Percentiles rank a stretch among this genome's conserved stretches.
Evolutionary conservation across 53 echinoderm and acorn worm species (phyloP).

Genomic region (Patiria pectinifera): DNA sequence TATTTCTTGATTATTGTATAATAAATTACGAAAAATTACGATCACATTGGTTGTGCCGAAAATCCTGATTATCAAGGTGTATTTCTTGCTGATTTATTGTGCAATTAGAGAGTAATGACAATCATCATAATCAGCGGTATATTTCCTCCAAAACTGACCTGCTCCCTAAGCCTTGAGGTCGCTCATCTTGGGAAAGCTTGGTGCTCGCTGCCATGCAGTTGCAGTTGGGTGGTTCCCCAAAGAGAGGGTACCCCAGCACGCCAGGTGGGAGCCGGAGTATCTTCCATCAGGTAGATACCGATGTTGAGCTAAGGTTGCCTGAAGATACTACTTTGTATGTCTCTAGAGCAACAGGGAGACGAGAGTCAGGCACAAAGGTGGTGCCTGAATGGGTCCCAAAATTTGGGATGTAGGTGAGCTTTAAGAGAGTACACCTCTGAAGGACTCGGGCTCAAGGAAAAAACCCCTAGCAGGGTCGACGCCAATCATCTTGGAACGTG

Average conservation of each 20-base stretch:
- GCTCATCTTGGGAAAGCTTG: no score
- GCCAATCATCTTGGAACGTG: neutral
- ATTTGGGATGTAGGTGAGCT: neutral
- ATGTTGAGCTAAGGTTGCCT: neutral
- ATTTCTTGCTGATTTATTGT: no score
- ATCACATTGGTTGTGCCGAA: no score
- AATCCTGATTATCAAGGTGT: no score
- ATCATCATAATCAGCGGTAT: no score
- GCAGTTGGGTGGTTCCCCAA: neutral
- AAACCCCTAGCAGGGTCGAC: neutral
- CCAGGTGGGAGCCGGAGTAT: neutral
- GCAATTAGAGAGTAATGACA: no score
- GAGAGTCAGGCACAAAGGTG: neutral
- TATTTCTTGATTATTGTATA: no score
- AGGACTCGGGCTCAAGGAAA: neutral
- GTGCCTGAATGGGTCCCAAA: neutral
- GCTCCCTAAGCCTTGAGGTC: no score
- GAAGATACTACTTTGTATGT: neutral
- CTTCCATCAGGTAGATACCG: neutral
- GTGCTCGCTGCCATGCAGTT: neutral
- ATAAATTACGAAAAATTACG: no score
- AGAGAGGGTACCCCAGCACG: neutral
- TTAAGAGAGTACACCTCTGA: neutral
- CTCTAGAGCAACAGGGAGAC: neutral
- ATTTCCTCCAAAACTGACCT: no score